Evolutionary conservation across 2,888 invertebrate species (phyloP), one percentile per base, ranked within the genome.

Genomic region (Diplolepis rosae): DNA sequence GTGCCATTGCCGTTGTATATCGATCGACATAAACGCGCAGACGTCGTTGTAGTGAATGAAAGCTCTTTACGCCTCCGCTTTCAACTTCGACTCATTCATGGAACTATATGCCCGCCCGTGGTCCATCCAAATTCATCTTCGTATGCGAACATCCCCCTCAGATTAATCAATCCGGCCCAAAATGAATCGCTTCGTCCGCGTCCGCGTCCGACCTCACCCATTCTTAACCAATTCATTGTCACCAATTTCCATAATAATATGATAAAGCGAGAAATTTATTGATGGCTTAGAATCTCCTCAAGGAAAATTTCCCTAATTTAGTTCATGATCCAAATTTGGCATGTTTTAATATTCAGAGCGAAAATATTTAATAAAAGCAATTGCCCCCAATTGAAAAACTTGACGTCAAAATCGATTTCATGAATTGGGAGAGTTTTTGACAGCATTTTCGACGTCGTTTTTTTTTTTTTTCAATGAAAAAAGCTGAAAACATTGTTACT

Each of bases 41-140:
- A 82, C 83, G 83, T 80, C 75, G 71, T 39, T 66, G 65, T 78
- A 78, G 79, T 85, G 85, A 85, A 86, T 86, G 85, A 84, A 84
- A 79, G 77, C 75, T 79, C 79, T 79, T 78, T 79, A 79, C 80
- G 77, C 79, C 80, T 77, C 80, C 79, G 74, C 80, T 70, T 28
- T 74, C 71, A 76, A 52, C 66, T 75, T 78, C 73, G 56, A 80
- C 76, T 78, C 84, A 84, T 84, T 84, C 84, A 84, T 83, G 80
- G 80, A 77, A 79, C 76, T 72, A 70, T 78, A n/a, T n/a, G n/a
- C n/a, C n/a, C n/a, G 68, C 77, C 77, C 75, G 68, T 73, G 71
- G 68, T 39, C 71, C 51, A 45, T 30, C 35, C 39, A 65, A 71
- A 73, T 72, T 35, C 54, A 66, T 67, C 65, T 78, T 72, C 74